Percentiles rank a stretch among this genome's conserved stretches.
Conservation (phyloP, 2,888 invertebrate species). For the Sphaerophoria taeniata region DNA sequence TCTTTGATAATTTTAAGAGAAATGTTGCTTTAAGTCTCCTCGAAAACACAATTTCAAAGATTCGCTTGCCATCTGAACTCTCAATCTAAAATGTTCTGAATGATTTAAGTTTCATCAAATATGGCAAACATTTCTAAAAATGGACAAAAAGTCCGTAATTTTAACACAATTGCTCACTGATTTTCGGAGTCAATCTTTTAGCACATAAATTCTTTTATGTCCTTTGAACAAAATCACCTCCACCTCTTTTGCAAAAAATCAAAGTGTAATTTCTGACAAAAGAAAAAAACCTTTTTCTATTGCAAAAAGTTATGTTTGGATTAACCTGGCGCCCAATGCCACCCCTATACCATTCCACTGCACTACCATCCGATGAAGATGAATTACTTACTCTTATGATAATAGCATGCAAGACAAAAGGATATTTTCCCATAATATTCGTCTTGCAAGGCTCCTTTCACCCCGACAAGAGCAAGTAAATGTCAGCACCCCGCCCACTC, state of each 20-base stretch:
- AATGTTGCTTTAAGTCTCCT: too few species aligned
- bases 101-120: too few species aligned
- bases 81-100: too few species aligned
- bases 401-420: slow-evolving; percentile 43
- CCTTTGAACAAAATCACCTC: background rate
- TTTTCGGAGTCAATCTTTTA: background rate
- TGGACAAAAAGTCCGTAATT: background rate
- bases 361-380: slow-evolving; percentile 1
- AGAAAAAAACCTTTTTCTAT: slow-evolving; percentile 1
- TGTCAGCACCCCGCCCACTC: background rate
- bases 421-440: background rate
- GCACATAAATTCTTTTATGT: background rate
- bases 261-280: background rate
- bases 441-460: background rate
- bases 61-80: too few species aligned
- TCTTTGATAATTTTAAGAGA: too few species aligned
- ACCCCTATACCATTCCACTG: background rate
- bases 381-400: slow-evolving; percentile 42
- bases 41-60: too few species aligned
- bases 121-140: too few species aligned
- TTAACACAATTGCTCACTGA: background rate
- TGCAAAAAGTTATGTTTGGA: background rate
- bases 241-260: background rate
- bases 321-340: slow-evolving; percentile 12
- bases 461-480: background rate